Evolutionary conservation across 2,888 invertebrate genomes (phyloP).

Genomic region (Rotaria macrura): DNA sequence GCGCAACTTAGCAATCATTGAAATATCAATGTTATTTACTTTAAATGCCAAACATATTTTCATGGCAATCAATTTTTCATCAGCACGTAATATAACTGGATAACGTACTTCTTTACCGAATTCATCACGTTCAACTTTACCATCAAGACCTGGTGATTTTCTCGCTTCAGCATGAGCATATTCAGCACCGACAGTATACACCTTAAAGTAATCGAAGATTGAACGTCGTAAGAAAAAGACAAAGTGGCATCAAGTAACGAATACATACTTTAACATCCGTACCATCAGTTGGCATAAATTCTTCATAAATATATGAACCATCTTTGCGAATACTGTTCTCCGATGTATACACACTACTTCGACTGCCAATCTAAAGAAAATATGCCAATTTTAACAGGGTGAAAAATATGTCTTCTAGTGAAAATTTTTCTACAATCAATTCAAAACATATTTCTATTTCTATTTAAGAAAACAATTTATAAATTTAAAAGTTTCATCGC

Average conservation of each 20-base stretch:
- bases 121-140: conserved; percentile 91
- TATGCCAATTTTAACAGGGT: too few species aligned
- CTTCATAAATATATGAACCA: conserved; percentile 97
- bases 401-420: too few species aligned
- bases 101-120: conserved; percentile 93
- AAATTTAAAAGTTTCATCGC: too few species aligned
- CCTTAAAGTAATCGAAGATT: conserved; percentile 55
- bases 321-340: conserved; percentile 79
- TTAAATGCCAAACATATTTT: conserved; percentile 69
- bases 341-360: conserved; percentile 95
- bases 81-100: conserved; percentile 90
- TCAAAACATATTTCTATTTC: too few species aligned
- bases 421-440: too few species aligned
- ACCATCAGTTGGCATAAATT: conserved; percentile 99
- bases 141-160: conserved; percentile 93
- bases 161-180: conserved; percentile 98
- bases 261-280: conserved; percentile 57
- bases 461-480: too few species aligned
- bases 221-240: too few species aligned
- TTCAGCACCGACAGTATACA: conserved; percentile 97
- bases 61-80: conserved; percentile 90
- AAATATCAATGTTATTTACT: conserved; percentile 29
- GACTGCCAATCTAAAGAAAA: conserved; percentile 66
- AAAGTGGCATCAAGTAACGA: too few species aligned
- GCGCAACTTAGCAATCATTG: conserved; percentile 37